Conservation (phyloP, 1,140 invertebrate species). For the Tigriopus japonicus region DNA sequence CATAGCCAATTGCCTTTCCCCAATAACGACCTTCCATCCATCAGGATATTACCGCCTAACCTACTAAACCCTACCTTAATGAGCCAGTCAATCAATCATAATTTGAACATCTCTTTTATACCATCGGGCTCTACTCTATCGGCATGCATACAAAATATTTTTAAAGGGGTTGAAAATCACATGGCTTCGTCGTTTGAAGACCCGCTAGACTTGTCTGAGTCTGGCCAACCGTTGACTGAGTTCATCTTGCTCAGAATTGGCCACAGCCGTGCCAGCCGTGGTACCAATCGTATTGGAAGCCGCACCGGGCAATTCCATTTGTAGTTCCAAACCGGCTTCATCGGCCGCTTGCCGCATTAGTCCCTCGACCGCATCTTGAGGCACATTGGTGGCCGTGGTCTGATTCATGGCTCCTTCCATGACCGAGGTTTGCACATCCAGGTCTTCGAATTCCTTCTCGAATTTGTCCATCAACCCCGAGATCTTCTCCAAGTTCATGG, state of each 20-base stretch:
- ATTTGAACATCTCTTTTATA: too few species aligned
- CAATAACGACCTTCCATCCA: too few species aligned
- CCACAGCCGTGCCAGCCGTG: neutral
- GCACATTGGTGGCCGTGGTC: constrained; percentile 33
- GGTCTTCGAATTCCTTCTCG: constrained; percentile 38
- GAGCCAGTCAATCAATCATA: too few species aligned
- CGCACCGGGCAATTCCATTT: constrained; percentile 29
- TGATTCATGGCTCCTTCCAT: constrained; percentile 34
- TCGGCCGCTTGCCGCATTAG: constrained; percentile 37
- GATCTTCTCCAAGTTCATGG: constrained; percentile 37
- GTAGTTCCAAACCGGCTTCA: constrained; percentile 36
- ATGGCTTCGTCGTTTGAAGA: neutral
- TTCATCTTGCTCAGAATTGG: constrained; percentile 13
- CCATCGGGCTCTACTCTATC: too few species aligned
- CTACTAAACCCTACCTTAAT: too few species aligned
- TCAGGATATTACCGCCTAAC: too few species aligned
- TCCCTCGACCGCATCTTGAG: constrained; percentile 33
- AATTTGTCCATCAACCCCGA: constrained; percentile 38
- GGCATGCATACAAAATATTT: too few species aligned
- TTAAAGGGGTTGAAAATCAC: too few species aligned
- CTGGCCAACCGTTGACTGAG: constrained; percentile 6
- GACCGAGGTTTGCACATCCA: constrained; percentile 35
- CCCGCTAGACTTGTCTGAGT: constrained; percentile 1
- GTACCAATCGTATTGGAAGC: constrained; percentile 17
- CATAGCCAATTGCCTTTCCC: too few species aligned